A percentile compares a stretch with the other conserved stretches of the same genome.
Evolutionary conservation across 2,113 vertebrate species (phyloP).

Genomic region (Orthonyx spaldingii): DNA sequence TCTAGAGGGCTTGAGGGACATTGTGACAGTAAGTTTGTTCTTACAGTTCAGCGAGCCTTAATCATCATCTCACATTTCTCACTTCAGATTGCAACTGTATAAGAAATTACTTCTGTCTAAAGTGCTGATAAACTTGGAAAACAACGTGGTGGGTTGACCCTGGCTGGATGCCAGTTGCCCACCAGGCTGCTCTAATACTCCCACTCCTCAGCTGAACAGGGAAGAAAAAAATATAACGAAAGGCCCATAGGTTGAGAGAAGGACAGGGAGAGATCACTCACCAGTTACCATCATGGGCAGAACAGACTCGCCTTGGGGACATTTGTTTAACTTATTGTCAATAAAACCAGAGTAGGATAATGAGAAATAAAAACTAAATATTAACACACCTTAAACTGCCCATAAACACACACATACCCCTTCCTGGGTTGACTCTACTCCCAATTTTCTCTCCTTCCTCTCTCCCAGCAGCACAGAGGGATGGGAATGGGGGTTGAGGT

Average conservation of each 20-base stretch:
- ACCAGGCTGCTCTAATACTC: not conserved
- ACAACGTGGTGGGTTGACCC: not conserved
- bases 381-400: not conserved
- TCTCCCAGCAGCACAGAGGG: not conserved
- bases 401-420: too few relatives aligned
- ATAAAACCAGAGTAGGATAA: not conserved
- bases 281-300: not conserved
- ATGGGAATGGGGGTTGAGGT: not conserved
- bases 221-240: rapidly evolving
- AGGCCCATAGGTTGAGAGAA: rapidly evolving
- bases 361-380: not conserved
- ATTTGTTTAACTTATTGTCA: not conserved
- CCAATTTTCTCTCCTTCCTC: not conserved
- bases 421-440: not conserved
- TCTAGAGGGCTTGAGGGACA: not conserved
- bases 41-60: not conserved
- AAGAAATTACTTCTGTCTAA: not conserved
- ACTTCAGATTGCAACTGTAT: not conserved
- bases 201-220: not conserved
- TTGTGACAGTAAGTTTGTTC: not conserved
- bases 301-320: not conserved
- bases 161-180: not conserved
- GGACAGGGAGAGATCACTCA: not conserved
- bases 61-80: not conserved
- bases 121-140: not conserved